phyloP scores from a whole-genome alignment of 2,888 invertebrate genomes.

The Endotricha flammealis region DNA sequence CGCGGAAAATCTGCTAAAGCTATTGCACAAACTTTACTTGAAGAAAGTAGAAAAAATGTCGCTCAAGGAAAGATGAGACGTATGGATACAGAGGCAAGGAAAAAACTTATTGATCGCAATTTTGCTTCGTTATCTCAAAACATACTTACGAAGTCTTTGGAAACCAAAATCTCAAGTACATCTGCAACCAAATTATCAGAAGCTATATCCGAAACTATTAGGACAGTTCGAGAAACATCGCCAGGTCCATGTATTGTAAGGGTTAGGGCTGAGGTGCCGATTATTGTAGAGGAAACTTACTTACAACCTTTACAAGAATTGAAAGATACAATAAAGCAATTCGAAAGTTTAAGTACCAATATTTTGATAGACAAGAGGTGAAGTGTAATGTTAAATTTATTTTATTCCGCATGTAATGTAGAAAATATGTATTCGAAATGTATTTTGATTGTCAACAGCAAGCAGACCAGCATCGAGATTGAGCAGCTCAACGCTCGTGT shows the following conservation, averaged over 20 bases:
- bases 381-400: slow-evolving; percentile 8
- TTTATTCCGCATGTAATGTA: background rate
- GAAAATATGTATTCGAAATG: background rate
- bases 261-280: slow-evolving; percentile 52
- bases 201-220: slow-evolving; percentile 42
- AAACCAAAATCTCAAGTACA: slow-evolving; percentile 31
- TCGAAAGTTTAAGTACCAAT: slow-evolving; percentile 78
- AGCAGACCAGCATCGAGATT: slow-evolving; percentile 98
- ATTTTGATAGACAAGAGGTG: slow-evolving; percentile 83
- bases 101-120: slow-evolving; percentile 35
- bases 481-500: slow-evolving; percentile 97
- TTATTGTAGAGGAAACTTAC: slow-evolving; percentile 73
- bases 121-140: slow-evolving; percentile 36
- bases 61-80: slow-evolving; percentile 50
- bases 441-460: slow-evolving; percentile 78
- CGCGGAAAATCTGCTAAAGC: slow-evolving; percentile 87
- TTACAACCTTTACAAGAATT: slow-evolving; percentile 61
- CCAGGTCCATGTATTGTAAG: slow-evolving; percentile 55
- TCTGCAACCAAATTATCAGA: slow-evolving; percentile 38
- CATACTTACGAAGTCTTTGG: slow-evolving; percentile 34
- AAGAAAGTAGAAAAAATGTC: slow-evolving; percentile 78
- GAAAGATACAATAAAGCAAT: slow-evolving; percentile 80
- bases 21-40: slow-evolving; percentile 82
- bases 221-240: slow-evolving; percentile 44
- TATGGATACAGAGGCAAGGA: slow-evolving; percentile 42